Evolutionary conservation across 2,888 invertebrate genomes (phyloP).

Genomic region (Piscicola geometra): DNA sequence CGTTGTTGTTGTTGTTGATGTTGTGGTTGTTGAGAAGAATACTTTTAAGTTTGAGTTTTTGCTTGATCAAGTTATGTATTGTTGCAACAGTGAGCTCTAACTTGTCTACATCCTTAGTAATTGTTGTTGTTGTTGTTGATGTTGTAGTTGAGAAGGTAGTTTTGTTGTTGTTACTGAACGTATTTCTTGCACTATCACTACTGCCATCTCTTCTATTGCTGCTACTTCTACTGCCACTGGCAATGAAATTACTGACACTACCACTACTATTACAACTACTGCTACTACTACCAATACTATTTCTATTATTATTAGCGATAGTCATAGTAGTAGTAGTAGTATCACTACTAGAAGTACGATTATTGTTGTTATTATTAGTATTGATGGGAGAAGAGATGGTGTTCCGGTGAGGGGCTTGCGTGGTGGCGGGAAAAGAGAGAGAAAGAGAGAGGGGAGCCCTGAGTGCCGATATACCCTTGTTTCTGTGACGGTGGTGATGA

Average conservation of each 20-base stretch:
- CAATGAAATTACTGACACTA: too few relatives aligned
- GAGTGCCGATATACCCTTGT: background rate
- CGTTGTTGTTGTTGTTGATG: background rate
- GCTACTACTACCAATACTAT: background rate
- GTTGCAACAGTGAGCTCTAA: background rate
- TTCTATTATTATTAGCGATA: background rate
- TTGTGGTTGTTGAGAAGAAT: background rate
- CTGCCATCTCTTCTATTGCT: background rate
- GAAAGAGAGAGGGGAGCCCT: constrained; percentile 3
- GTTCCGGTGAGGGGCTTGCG: background rate
- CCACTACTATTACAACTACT: background rate
- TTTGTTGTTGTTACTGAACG: background rate
- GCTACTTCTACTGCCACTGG: background rate
- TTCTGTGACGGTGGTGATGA: background rate
- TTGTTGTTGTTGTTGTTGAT: background rate
- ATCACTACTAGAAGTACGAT: background rate
- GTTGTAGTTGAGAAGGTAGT: background rate
- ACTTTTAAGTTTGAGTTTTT: background rate
- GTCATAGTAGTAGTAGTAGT: background rate
- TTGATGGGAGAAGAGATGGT: background rate
- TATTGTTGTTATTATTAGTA: background rate
- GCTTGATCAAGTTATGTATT: background rate
- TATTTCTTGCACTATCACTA: background rate
- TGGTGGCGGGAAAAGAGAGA: constrained; percentile 10
- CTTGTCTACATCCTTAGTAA: background rate